phyloP scores from a whole-genome alignment of 1,140 invertebrate species.

The Drosophila auraria region DNA sequence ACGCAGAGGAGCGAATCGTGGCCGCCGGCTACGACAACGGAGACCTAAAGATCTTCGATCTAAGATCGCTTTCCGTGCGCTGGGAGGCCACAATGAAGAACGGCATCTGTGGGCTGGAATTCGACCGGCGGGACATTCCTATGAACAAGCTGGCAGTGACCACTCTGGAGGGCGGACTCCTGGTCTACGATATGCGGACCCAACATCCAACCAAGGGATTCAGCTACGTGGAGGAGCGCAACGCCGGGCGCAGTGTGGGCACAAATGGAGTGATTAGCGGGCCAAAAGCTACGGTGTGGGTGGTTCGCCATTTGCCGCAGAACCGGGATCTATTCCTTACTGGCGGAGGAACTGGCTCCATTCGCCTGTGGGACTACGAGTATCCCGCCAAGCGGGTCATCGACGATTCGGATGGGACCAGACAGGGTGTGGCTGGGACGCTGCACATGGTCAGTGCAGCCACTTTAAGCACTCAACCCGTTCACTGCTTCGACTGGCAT shows the following conservation, averaged over 20 bases:
- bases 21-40: conserved; percentile 98
- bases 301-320: conserved; percentile 94
- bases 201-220: conserved; percentile 96
- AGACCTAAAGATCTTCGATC: conserved; percentile 97
- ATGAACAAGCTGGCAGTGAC: conserved; percentile 98
- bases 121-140: conserved; percentile 96
- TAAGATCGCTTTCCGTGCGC: conserved; percentile 92
- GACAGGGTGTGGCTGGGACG: conserved; percentile 91
- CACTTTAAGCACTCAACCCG: conserved; percentile 94
- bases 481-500: conserved; percentile 96
- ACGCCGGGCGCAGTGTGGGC: conserved; percentile 84
- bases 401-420: conserved; percentile 89
- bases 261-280: conserved; percentile 86
- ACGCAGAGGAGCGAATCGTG: conserved; percentile 93
- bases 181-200: conserved; percentile 95
- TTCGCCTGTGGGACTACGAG: conserved; percentile 97
- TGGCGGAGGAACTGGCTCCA: conserved; percentile 93
- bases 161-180: conserved; percentile 96
- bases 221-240: conserved; percentile 90
- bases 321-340: conserved; percentile 98
- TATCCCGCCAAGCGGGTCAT: conserved; percentile 92
- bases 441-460: conserved; percentile 92
- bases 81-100: conserved; percentile 98
- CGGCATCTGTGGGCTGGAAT: conserved; percentile 96
- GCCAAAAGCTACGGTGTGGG: conserved; percentile 94